Conservation (phyloP, 2,888 invertebrate genomes). For the Drosophila buzzatii region DNA sequence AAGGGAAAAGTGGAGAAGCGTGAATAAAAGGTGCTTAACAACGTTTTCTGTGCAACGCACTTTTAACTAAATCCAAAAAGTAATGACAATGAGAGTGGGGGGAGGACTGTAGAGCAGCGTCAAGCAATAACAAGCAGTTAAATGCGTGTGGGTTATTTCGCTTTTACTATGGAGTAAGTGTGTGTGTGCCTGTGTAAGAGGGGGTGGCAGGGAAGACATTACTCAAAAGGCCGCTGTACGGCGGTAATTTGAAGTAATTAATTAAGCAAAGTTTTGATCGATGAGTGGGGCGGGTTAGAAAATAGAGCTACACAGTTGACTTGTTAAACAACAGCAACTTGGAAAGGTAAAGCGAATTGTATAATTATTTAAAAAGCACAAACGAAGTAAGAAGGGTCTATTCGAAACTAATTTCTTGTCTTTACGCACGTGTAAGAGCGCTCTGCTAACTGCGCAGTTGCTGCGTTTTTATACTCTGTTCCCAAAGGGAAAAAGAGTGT, state of each 20-base stretch:
- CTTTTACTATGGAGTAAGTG: background rate
- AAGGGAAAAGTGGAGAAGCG: constrained; percentile 6
- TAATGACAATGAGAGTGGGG: too few relatives aligned
- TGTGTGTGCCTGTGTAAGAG: too few relatives aligned
- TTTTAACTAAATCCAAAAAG: constrained; percentile 26
- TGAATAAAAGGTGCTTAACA: constrained; percentile 57
- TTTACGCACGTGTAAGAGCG: too few relatives aligned
- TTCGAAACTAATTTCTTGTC: too few relatives aligned
- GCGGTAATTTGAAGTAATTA: constrained; percentile 67
- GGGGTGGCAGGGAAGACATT: background rate
- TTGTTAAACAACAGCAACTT: constrained; percentile 15
- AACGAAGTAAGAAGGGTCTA: constrained; percentile 25
- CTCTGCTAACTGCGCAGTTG: too few relatives aligned
- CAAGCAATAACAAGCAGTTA: constrained; percentile 28
- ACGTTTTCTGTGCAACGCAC: constrained; percentile 47
- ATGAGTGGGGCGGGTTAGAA: constrained; percentile 1
- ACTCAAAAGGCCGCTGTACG: too few relatives aligned
- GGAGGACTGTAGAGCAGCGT: background rate
- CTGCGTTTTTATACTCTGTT: too few relatives aligned
- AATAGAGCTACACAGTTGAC: background rate
- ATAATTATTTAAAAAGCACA: constrained; percentile 39
- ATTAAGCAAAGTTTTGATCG: constrained; percentile 70
- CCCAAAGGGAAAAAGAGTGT: too few relatives aligned
- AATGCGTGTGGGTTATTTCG: constrained; percentile 40
- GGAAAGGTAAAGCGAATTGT: constrained; percentile 29